phyloP scores from a whole-genome alignment of 2,888 invertebrate genomes.

The Trachelus tabidus region DNA sequence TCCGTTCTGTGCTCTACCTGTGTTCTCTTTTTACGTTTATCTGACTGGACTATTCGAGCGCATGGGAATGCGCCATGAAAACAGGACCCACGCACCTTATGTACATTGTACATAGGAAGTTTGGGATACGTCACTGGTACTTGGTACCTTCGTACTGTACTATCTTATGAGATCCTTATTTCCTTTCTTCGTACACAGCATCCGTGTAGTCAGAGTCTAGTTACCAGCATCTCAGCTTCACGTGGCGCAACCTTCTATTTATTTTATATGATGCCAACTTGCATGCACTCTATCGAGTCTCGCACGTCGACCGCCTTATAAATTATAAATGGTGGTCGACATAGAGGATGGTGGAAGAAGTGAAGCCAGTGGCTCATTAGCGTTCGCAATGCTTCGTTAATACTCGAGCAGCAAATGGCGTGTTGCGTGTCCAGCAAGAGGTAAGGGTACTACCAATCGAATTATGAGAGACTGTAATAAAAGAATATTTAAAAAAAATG shows the following conservation, averaged over 20 bases:
- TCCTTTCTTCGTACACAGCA: neutral
- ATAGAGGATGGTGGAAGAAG: neutral
- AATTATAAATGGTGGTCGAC: neutral
- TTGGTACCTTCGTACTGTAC: neutral
- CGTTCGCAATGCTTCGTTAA: neutral
- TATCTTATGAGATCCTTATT: neutral
- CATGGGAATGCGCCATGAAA: constrained; percentile 4
- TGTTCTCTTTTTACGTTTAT: neutral
- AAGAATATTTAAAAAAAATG: neutral
- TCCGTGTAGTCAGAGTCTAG: neutral
- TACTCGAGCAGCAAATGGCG: neutral
- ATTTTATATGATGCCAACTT: neutral
- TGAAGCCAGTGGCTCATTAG: neutral
- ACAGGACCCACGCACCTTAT: neutral
- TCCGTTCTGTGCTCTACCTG: constrained; percentile 9
- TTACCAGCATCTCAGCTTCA: neutral
- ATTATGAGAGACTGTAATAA: neutral
- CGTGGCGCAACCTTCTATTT: neutral
- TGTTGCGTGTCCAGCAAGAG: neutral
- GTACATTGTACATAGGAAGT: neutral
- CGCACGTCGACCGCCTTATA: neutral
- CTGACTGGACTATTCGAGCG: neutral
- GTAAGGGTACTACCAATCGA: neutral
- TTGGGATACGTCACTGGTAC: neutral
- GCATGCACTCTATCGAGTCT: neutral